Conservation (phyloP, 2,888 invertebrate genomes). For the Drosophila trichaetosa region DNA sequence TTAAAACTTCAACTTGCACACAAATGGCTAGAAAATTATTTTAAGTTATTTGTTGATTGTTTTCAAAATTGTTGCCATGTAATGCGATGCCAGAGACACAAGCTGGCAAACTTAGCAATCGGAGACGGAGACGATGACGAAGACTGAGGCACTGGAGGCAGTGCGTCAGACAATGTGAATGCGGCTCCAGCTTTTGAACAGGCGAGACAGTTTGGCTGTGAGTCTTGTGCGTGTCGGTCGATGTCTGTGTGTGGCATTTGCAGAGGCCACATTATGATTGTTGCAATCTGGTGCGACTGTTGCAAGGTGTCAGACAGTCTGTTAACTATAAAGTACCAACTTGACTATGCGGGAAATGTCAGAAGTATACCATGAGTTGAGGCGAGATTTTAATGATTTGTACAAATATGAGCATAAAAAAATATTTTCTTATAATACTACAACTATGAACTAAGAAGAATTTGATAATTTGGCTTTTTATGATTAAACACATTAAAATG, state of each 20-base stretch:
- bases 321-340: constrained; percentile 29
- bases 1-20: constrained; percentile 70
- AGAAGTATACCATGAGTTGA: constrained; percentile 19
- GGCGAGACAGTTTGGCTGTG: constrained; percentile 60
- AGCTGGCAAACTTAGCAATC: constrained; percentile 1
- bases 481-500: background rate
- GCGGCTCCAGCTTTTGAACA: constrained; percentile 59
- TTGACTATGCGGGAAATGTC: constrained; percentile 39
- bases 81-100: constrained; percentile 60
- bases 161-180: constrained; percentile 60
- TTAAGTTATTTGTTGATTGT: constrained; percentile 75
- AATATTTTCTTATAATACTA: background rate
- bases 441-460: background rate
- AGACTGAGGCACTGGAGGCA: constrained; percentile 21
- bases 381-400: background rate
- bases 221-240: constrained; percentile 24
- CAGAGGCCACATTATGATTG: constrained; percentile 24
- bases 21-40: constrained; percentile 73
- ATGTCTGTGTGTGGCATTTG: constrained; percentile 39
- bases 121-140: constrained; percentile 1
- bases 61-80: constrained; percentile 73
- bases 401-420: background rate
- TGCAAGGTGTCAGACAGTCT: constrained; percentile 51
- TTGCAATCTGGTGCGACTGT: constrained; percentile 30
- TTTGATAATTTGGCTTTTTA: background rate